Base-by-base conservation (phyloP, 2,888 invertebrate species). In the Nephrocerus scutellatus region DNA sequence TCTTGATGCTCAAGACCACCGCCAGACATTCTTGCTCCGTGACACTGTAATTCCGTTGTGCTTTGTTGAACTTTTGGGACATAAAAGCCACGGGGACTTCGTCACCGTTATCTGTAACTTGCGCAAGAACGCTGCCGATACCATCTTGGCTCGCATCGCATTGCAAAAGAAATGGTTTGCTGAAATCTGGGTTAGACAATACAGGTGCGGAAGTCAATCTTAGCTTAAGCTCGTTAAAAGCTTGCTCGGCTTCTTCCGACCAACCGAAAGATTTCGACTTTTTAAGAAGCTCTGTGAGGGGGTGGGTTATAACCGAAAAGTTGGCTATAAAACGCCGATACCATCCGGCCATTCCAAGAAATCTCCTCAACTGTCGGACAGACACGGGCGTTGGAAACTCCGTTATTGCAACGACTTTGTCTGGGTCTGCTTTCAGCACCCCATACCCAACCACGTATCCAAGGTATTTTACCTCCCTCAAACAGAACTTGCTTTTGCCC, bases 351-450 rank as follows among this genome's bases (percentile, higher is more conserved):
- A 42, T 36, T 3, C 49, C 48, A 18, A 46, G 20, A 13, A 50
- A 44, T 16, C 43, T 26, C 5, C 48, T 30, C 2, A 49, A 22
- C 52, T 59, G 55, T 28, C 42, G 52, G 1, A 18, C 16, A 4
- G 33, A 24, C 6, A 8, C 22, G 2, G 47, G 47, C 2, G 22
- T 13, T 2, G 44, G 37, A 41, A 44, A 41, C 2, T 39, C 23
- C 2, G n/a, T 20, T 2, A 46, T 38, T 0, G 35, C 43, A 7
- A n/a, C 14, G 2, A 36, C 22, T 18, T 44, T 36, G 4, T 31
- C 35, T 2, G 46, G 44, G 26, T 47, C 44, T 2, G 39, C 36
- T 13, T 30, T 42, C 3, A 44, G 9, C 3, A 18, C 20, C 9
- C 47, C 40, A 6, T 37, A 9, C 2, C 44, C 44, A 2, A 44